Percentiles rank a stretch among this genome's conserved stretches.
phyloP scores from a whole-genome alignment of 2,797 vertebrate genomes.

The Amazona ochrocephala region DNA sequence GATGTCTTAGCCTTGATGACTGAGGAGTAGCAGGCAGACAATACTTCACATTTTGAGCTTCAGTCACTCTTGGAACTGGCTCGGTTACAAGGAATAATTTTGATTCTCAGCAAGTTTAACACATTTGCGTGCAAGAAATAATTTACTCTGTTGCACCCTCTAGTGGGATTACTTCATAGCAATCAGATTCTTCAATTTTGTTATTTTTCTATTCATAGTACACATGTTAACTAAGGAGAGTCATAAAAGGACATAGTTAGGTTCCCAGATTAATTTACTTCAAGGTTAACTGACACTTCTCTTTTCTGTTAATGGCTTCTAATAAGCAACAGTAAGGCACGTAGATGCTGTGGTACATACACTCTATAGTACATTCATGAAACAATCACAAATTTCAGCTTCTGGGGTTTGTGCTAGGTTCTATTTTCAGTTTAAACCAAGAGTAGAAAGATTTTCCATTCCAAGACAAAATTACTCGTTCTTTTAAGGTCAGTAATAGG shows the following conservation, averaged over 20 bases:
- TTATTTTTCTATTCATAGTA: conserved; percentile 17
- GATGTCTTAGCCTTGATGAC: conserved; percentile 35
- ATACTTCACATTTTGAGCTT: conserved; percentile 31
- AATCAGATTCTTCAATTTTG: conserved; percentile 5
- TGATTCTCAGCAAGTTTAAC: conserved; percentile 54
- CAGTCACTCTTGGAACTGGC: conserved; percentile 49
- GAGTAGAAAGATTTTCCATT: conserved; percentile 20
- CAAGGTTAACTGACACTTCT: conserved; percentile 15
- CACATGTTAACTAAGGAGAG: neutral
- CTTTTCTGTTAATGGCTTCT: neutral
- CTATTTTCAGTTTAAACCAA: conserved; percentile 8
- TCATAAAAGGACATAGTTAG: neutral
- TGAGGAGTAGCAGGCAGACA: conserved; percentile 27
- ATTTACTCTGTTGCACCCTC: conserved; percentile 77
- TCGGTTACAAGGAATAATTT: conserved; percentile 55
- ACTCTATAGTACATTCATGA: neutral
- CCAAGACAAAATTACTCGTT: conserved; percentile 23
- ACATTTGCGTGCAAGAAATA: conserved; percentile 62
- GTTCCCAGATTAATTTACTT: conserved; percentile 22
- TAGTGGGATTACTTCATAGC: conserved; percentile 64
- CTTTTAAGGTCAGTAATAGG: conserved; percentile 46
- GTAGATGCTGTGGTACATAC: neutral
- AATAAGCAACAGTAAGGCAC: neutral
- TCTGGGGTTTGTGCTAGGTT: neutral
- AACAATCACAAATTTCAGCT: neutral